These are phyloP conservation scores for Acanthacorydalis orientalis DNA, from an alignment of 2,888 invertebrate species.

Conservation along the genomic window DNA sequence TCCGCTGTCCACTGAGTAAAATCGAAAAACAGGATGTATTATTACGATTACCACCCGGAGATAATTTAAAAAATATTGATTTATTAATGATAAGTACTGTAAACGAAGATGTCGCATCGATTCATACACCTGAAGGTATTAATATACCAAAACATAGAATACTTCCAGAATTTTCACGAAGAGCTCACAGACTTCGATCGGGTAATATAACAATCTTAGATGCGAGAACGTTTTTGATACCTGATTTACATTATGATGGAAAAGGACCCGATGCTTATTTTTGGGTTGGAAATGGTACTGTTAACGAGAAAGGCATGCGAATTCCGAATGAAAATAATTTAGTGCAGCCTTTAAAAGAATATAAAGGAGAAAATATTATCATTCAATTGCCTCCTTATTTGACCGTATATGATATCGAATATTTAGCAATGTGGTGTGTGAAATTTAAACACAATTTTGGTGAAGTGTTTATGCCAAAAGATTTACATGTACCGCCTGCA, in stretches of 20 bases:
- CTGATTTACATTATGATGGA: constrained; percentile 14
- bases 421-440: constrained; percentile 14
- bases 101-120: too few relatives aligned
- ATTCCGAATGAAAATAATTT: constrained; percentile 13
- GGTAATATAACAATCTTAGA: constrained; percentile 14
- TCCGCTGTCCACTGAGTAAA: too few relatives aligned
- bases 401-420: constrained; percentile 14
- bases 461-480: too few relatives aligned
- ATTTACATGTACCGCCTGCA: too few relatives aligned
- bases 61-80: too few relatives aligned
- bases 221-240: constrained; percentile 14
- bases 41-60: too few relatives aligned
- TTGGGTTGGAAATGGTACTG: constrained; percentile 14
- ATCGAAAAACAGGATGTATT: too few relatives aligned
- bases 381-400: constrained; percentile 13
- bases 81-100: too few relatives aligned
- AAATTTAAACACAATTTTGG: constrained; percentile 10
- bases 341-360: constrained; percentile 7
- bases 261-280: constrained; percentile 12
- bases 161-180: too few relatives aligned
- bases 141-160: too few relatives aligned
- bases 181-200: constrained; percentile 11
- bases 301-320: constrained; percentile 7
- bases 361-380: constrained; percentile 13
- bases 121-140: too few relatives aligned